Base-by-base conservation (phyloP, 2,113 vertebrate species). In the Entomyzon cyanotis region DNA sequence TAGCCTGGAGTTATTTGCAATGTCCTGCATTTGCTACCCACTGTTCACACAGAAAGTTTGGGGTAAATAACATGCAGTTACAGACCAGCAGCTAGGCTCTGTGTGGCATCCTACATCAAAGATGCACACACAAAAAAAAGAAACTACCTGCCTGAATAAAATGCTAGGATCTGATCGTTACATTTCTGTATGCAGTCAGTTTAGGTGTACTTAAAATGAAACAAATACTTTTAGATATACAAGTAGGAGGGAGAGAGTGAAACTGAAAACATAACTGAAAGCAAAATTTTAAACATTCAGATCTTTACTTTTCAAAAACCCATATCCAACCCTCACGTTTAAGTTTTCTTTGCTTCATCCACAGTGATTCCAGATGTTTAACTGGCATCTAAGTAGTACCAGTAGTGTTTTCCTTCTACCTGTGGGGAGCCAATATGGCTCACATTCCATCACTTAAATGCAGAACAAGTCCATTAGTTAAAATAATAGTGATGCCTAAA, bases 371-470 rank as follows among this genome's bases (percentile, higher is more conserved):
- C 84, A 94, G 87, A 84, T 87, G 58, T 44, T 80, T 56, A 58
- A 56, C 30, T 75, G 13, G 28, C 22, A 53, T 28, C 10, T 42
- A 64, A 69, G 33, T 28, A 73, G 30, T 42, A 80, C 17, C 33
- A 76, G 60, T 55, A 87, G 30, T 75, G 49, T 63, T 90, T 90
- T 94, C 17, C 27, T 91, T 83, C 58, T 84, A 89, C 77, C 65
- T 81, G 55, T 80, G 52, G 74, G 79, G 59, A 88, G 58, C 56
- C 86, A 90, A 53, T 71, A 69, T 78, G 28, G 14, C 28, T 91
- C 63, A 75, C 80, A 96, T 93, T 96, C 77, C 76, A 73, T 49
- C 76, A 71, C 75, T 87, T 85, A 67, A 70, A 53, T 14, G 55
- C 22, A 70, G 78, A 87, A 74, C 59, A 52, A 87, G 35, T 65